phyloP scores from a whole-genome alignment of 2,888 invertebrate genomes.

The Lepidonotus clava region DNA sequence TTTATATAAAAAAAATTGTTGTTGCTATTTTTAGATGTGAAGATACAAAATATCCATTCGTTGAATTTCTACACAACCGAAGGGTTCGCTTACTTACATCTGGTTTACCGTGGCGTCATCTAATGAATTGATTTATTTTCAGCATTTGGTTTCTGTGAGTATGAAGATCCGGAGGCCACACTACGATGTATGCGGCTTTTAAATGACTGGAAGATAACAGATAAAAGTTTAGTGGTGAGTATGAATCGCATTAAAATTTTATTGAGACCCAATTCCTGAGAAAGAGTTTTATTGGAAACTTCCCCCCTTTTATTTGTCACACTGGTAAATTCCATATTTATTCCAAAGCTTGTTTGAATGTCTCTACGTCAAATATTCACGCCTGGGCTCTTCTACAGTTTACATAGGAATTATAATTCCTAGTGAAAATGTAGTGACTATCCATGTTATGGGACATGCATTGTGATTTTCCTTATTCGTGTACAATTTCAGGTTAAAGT shows the following conservation, averaged over 20 bases:
- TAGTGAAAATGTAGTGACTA: no score
- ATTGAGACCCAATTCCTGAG: no score
- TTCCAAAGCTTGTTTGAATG: not conserved
- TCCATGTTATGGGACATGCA: no score
- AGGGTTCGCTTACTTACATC: no score
- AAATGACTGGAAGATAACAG: conserved; percentile 95
- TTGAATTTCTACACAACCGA: no score
- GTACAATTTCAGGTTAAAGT: conserved; percentile 87
- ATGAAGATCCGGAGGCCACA: conserved; percentile 96
- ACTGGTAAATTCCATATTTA: not conserved
- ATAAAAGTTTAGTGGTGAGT: conserved; percentile 93
- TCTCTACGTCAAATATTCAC: not conserved
- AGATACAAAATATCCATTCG: no score
- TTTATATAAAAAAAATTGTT: no score
- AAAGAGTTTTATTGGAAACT: no score
- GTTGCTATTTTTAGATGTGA: no score
- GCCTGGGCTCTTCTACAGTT: not conserved
- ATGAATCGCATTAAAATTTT: not conserved
- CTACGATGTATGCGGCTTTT: conserved; percentile 93
- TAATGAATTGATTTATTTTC: conserved; percentile 57
- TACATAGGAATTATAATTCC: not conserved
- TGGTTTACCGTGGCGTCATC: no score
- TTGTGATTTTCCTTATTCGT: no score
- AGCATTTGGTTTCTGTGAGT: conserved; percentile 99
- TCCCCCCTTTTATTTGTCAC: not conserved